phyloP scores from a whole-genome alignment of 2,113 vertebrate genomes.

The Hippolais icterina region DNA sequence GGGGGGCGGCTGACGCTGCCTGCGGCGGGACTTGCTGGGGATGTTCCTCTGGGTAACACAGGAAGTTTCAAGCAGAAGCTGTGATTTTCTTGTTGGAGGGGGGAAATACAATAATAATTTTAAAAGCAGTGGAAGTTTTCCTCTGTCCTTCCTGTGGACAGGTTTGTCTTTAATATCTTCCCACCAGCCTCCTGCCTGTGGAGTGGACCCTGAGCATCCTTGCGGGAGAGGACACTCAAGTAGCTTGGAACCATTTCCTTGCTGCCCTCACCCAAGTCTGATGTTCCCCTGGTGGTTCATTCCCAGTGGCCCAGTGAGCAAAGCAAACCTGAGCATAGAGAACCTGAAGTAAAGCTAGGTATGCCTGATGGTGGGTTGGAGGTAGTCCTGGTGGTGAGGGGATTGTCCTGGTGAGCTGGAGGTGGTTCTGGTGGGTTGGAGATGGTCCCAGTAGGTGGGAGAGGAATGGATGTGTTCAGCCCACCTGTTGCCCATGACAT shows the following conservation, averaged over 20 bases:
- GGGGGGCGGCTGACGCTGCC: fast-evolving
- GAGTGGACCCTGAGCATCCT: neutral
- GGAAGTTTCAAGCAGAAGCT: neutral
- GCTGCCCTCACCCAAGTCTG: neutral
- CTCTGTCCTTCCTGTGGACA: fast-evolving
- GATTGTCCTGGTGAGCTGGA: neutral
- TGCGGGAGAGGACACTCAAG: neutral
- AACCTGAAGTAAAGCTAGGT: neutral
- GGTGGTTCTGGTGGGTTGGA: neutral
- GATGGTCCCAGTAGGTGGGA: neutral
- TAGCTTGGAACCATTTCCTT: neutral
- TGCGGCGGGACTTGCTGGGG: neutral
- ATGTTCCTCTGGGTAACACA: neutral
- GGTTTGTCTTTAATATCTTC: neutral
- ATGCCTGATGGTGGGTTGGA: neutral
- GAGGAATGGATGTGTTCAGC: neutral
- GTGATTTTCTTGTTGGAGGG: neutral
- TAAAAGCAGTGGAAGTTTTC: neutral
- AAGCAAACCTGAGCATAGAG: neutral
- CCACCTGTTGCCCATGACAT: neutral
- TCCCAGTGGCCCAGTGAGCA: neutral
- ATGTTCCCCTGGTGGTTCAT: neutral
- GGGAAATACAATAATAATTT: fast-evolving
- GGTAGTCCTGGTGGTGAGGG: neutral
- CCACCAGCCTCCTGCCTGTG: neutral